Evolutionary conservation across 2,888 invertebrate species (phyloP), one percentile per base, ranked within the genome.

Genomic region (Noctua pronuba): DNA sequence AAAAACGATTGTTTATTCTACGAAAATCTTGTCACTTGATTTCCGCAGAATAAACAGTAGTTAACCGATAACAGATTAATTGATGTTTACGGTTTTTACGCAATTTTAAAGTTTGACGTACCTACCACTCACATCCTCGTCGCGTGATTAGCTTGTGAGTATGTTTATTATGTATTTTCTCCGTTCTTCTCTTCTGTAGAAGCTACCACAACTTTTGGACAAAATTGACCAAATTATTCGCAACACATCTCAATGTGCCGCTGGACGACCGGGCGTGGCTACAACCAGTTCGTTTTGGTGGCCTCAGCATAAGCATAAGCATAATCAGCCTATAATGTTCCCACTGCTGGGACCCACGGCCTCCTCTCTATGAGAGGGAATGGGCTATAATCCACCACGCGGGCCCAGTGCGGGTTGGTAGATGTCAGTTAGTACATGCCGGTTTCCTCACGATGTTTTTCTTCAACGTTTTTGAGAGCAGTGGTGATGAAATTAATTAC

Each of bases 1-100:
- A 58, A 58, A 58, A 58, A 35, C 31, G 4, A 31, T 31, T 21
- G 62, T 35, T 60, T 21, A 62, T 21, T 62, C 18, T 62, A 62
- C 31, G 10, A 16, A 41, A 65, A 41, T 41, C 8, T 41, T n/a
- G 24, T 55, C 31, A n/a, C 41, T 69, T 49, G n/a, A 58, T 77
- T 69, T 77, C 52, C 28, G n/a, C 64, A 77, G 28, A 58, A 80
- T 68, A 75, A 46, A 79, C 79, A 67, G 35, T 38, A 55, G 52
- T 24, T 80, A 68, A 58, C 67, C 46, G 64, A 69, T 69, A 83
- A 31, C 46, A 65, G 21, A 49, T 28, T 58, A 55, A 65, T 65
- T 64, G 44, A 69, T 49, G 49, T 76, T 80, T 77, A 67, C 16
- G 16, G 28, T 24, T 81, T 75, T 65, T 69, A 77, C 35, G 38